These are phyloP conservation scores for Furnarius figulus DNA, from an alignment of 2,113 vertebrate species.

Conservation along the genomic window DNA sequence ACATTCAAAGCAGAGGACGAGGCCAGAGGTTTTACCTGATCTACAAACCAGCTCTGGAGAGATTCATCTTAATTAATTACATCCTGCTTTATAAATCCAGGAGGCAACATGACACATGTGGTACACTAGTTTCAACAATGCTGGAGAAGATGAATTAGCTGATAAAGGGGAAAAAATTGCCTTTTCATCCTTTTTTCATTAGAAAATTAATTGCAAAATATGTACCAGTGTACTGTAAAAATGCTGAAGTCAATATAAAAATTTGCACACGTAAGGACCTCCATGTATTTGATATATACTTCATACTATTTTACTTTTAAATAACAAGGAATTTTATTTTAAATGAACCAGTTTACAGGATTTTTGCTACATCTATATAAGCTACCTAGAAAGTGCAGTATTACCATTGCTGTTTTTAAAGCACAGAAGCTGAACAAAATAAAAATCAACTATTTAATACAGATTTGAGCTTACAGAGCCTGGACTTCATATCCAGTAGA, in stretches of 20 bases:
- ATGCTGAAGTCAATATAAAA: slow-evolving; percentile 34
- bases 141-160: slow-evolving; percentile 5
- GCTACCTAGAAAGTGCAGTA: background rate
- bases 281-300: background rate
- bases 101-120: background rate
- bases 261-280: background rate
- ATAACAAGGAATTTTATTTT: background rate
- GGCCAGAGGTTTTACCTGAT: background rate
- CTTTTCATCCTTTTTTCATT: background rate
- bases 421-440: background rate
- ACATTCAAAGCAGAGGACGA: background rate
- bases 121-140: background rate
- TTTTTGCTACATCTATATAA: background rate
- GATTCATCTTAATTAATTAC: slow-evolving; percentile 6
- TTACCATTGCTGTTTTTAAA: background rate
- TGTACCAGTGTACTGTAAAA: background rate
- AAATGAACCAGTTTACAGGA: background rate
- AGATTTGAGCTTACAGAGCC: background rate
- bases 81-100: background rate
- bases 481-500: background rate
- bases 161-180: background rate
- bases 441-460: background rate
- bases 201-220: slow-evolving; percentile 10
- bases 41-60: background rate
- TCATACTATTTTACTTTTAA: background rate